Conservation (phyloP, 2,113 vertebrate genomes). For the Rhinolophus ferrumequinum region DNA sequence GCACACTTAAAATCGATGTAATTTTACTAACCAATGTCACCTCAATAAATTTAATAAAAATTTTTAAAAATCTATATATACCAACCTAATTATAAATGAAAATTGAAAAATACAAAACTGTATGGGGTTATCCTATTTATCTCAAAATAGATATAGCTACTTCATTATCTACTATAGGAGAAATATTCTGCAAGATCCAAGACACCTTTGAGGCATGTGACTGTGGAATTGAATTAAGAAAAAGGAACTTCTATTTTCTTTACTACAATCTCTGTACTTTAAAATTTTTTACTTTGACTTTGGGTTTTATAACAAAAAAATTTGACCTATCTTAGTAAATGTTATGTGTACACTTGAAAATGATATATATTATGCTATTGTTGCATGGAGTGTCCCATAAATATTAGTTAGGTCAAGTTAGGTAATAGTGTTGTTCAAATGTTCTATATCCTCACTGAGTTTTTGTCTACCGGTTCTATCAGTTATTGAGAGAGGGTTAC, state of each 20-base stretch:
- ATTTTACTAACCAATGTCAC: no score
- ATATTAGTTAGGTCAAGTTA: not conserved
- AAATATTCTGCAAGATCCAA: not conserved
- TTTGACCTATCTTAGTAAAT: not conserved
- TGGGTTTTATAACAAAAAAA: slow-evolving; percentile 23
- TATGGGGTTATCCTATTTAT: not conserved
- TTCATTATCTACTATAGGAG: not conserved
- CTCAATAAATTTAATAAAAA: no score
- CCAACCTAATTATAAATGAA: not conserved
- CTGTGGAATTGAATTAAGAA: not conserved
- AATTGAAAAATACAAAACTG: not conserved
- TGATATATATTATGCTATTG: not conserved
- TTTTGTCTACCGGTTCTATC: not conserved
- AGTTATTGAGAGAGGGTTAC: not conserved
- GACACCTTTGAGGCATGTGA: not conserved
- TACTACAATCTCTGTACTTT: not conserved
- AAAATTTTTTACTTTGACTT: not conserved
- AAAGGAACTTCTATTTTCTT: not conserved
- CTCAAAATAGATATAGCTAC: not conserved
- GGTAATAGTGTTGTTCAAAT: not conserved
- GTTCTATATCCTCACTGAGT: not conserved
- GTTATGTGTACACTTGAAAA: not conserved
- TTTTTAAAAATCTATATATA: not conserved
- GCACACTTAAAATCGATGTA: no score
- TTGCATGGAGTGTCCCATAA: not conserved